Conservation (phyloP, 2,888 invertebrate species). For the Agrenia bidenticulata region DNA sequence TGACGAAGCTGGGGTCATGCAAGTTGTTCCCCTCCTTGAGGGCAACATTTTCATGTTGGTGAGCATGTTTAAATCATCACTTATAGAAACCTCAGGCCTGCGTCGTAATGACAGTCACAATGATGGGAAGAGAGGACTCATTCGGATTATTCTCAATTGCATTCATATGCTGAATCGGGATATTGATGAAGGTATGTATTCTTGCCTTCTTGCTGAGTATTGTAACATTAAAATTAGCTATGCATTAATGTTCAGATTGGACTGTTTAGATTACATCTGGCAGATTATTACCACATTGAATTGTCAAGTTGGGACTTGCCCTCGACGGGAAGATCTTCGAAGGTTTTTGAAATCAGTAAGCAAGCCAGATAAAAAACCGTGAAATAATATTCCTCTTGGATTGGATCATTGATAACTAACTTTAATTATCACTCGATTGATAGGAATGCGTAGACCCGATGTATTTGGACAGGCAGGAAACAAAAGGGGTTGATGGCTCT, state of each 20-base stretch:
- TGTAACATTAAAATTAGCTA: background rate
- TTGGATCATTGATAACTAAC: background rate
- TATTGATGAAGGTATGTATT: slow-evolving; percentile 18
- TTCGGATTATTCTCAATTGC: slow-evolving; percentile 8
- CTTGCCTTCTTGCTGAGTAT: background rate
- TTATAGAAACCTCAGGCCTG: background rate
- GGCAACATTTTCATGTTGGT: slow-evolving; percentile 15
- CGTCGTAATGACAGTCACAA: background rate
- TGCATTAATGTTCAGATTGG: slow-evolving; percentile 11
- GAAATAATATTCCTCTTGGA: background rate
- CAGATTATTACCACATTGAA: background rate
- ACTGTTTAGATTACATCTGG: slow-evolving; percentile 29
- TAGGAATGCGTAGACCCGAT: slow-evolving; percentile 27
- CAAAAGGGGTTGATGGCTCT: slow-evolving; percentile 2
- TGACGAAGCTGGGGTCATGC: background rate
- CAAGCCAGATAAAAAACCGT: slow-evolving; percentile 4
- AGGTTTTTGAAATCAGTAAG: slow-evolving; percentile 24
- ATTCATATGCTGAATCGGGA: slow-evolving; percentile 23
- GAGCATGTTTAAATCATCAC: slow-evolving; percentile 7
- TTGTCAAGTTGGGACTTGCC: background rate
- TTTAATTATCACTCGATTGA: background rate
- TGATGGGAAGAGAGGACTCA: background rate
- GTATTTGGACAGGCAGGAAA: slow-evolving; percentile 17
- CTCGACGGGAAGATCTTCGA: slow-evolving; percentile 12
- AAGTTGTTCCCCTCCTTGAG: background rate